Percentiles rank a stretch among this genome's conserved stretches.
These are phyloP conservation scores for Donacobius atricapilla DNA, from an alignment of 2,113 vertebrate genomes.

Conservation along the genomic window DNA sequence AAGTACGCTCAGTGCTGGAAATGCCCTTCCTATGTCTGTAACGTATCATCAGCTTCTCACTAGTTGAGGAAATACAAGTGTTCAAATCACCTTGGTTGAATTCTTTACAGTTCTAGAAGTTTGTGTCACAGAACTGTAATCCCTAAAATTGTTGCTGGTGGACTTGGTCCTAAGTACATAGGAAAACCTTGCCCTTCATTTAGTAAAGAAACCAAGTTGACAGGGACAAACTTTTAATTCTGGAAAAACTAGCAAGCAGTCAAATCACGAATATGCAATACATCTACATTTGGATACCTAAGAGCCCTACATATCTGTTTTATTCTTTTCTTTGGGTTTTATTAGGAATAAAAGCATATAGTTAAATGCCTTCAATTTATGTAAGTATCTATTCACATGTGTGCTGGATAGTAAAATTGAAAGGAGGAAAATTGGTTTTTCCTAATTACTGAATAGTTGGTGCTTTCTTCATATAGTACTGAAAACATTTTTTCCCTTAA, in stretches of 20 bases:
- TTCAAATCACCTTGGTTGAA: neutral
- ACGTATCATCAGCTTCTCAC: neutral
- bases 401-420: neutral
- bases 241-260: neutral
- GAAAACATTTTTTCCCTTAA: neutral
- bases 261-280: neutral
- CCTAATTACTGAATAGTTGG: neutral
- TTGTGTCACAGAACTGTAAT: neutral
- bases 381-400: neutral
- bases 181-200: neutral
- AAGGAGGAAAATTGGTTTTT: neutral
- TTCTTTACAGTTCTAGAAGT: neutral
- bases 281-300: neutral
- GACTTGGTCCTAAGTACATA: neutral
- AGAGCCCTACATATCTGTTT: neutral
- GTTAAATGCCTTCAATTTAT: neutral
- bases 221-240: neutral
- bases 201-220: neutral
- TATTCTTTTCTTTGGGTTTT: neutral
- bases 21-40: neutral
- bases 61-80: neutral
- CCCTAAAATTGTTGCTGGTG: neutral
- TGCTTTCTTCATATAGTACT: neutral
- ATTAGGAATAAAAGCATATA: neutral
- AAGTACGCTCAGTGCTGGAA: neutral